These are phyloP conservation scores for Mastacembelus armatus DNA, from an alignment of 2,797 vertebrate species.

Conservation along the genomic window DNA sequence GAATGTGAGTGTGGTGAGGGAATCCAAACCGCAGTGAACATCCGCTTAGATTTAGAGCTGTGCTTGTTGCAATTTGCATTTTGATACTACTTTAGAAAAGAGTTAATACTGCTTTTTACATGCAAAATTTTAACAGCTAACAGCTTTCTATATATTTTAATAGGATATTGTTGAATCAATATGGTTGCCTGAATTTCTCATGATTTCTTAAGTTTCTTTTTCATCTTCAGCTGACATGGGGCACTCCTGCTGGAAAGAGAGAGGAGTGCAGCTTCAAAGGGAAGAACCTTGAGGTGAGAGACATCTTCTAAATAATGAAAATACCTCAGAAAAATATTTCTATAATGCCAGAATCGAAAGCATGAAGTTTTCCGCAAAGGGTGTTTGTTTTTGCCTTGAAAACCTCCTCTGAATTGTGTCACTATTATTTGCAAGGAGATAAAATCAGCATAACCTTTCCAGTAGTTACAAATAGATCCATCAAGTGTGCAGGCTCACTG, in stretches of 20 bases:
- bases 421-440: conserved; percentile 2
- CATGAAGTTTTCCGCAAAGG: background rate
- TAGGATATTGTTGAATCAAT: background rate
- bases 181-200: conserved; percentile 12
- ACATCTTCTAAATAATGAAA: conserved; percentile 20
- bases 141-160: background rate
- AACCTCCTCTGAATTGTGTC: conserved; percentile 4
- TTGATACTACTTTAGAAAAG: background rate
- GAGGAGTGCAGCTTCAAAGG: conserved; percentile 94
- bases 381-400: background rate
- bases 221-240: conserved; percentile 87
- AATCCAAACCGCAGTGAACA: background rate
- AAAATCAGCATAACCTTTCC: conserved; percentile 48
- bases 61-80: background rate
- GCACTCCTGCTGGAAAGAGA: conserved; percentile 88
- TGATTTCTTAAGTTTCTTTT: conserved; percentile 42
- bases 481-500: conserved; percentile 54
- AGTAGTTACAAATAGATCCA: conserved; percentile 59
- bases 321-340: background rate
- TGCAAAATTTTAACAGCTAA: background rate
- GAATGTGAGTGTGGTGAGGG: conserved; percentile 69
- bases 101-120: background rate
- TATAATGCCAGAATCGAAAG: background rate
- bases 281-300: conserved; percentile 90
- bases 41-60: background rate